phyloP scores from a whole-genome alignment of 2,113 vertebrate species.

The Gymnorhina tibicen region DNA sequence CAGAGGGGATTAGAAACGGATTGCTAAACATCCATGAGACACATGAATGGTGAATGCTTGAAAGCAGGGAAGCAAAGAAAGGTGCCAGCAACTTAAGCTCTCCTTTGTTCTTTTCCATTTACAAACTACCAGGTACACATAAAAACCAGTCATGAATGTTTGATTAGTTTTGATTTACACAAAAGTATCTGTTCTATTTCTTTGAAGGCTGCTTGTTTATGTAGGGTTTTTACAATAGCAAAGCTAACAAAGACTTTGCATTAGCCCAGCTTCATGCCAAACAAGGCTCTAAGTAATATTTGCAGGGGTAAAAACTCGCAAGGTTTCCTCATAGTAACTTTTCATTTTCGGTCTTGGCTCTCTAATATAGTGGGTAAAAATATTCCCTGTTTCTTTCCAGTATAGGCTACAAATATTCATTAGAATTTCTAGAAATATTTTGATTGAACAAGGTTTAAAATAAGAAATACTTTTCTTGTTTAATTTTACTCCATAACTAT shows the following conservation, averaged over 20 bases:
- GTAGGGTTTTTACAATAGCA: background rate
- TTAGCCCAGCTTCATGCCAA: background rate
- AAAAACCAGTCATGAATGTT: background rate
- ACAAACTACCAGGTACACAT: background rate
- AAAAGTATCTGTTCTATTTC: background rate
- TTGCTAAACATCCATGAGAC: background rate
- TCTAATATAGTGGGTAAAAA: background rate
- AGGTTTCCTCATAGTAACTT: background rate
- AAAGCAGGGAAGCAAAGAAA: background rate
- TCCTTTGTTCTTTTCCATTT: background rate
- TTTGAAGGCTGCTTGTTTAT: background rate
- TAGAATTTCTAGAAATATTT: background rate
- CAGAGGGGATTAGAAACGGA: background rate
- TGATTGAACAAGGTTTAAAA: background rate
- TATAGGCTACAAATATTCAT: background rate
- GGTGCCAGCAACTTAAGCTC: background rate
- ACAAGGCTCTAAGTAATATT: background rate
- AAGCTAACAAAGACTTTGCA: background rate
- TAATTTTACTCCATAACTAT: background rate
- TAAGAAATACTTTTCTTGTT: background rate
- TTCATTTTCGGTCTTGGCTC: background rate
- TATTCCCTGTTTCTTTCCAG: background rate
- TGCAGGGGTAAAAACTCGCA: background rate
- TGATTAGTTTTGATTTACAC: background rate
- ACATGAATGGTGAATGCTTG: background rate